Evolutionary conservation across 2,113 vertebrate genomes (phyloP).

Genomic region (Phoenicopterus ruber): DNA sequence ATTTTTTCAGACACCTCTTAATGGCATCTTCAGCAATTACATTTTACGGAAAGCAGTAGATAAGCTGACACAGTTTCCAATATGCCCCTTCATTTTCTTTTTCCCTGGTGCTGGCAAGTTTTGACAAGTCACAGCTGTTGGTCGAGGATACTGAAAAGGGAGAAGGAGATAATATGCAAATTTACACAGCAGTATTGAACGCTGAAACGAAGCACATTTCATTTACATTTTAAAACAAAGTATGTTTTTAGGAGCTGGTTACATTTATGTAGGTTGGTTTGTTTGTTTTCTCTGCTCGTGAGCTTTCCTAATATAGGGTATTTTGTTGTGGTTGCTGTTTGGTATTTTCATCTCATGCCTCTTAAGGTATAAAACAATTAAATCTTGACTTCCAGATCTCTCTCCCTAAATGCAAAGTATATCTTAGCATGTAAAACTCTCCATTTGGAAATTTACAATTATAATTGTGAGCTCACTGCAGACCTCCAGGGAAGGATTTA

Average conservation of each 20-base stretch:
- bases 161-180: slow-evolving; percentile 67
- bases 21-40: slow-evolving; percentile 61
- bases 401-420: not conserved
- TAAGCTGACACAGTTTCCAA: slow-evolving; percentile 56
- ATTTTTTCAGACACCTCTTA: slow-evolving; percentile 50
- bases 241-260: not conserved
- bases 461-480: slow-evolving; percentile 20
- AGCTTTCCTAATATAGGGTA: not conserved
- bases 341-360: not conserved
- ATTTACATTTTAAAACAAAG: slow-evolving; percentile 59
- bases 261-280: not conserved
- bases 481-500: slow-evolving; percentile 8
- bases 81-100: slow-evolving; percentile 58
- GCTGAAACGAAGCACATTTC: slow-evolving; percentile 18
- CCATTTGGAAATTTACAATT: slow-evolving; percentile 48
- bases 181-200: slow-evolving; percentile 8
- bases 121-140: slow-evolving; percentile 70
- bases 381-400: not conserved
- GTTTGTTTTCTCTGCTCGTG: not conserved
- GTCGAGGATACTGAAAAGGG: slow-evolving; percentile 48
- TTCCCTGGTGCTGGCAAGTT: slow-evolving; percentile 56
- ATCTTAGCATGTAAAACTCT: slow-evolving; percentile 6
- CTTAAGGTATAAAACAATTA: not conserved
- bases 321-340: not conserved
- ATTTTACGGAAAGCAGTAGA: slow-evolving; percentile 54